Base-by-base conservation (phyloP, 1,140 invertebrate genomes). In the Nomia melanderi region DNA sequence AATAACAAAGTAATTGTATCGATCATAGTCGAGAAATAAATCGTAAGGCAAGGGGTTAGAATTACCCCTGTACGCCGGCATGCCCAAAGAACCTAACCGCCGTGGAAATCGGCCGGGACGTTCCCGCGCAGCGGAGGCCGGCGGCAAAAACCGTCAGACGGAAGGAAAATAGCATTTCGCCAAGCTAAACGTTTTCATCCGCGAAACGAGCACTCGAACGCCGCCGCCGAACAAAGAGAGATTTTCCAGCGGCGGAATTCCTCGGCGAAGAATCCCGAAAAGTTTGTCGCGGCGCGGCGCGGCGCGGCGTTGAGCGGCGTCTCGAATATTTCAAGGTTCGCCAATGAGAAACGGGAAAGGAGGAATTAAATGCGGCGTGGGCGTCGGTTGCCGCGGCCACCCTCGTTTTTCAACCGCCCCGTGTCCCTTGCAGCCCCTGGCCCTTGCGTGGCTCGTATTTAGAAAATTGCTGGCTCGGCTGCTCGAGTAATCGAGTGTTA, bases 401-500 rank as follows among this genome's bases (percentile, higher is more conserved):
- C 66, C 77, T 80, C 64, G 64, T 77, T 81, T 81, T 70, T 66
- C 78, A 57, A 27, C 33, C 14, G 41, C 41, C 41, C 41, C 5
- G 5, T 5, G 3, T 17, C 41, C 39, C 9, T 14, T 23, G 31
- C 33, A n/a, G n/a, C 64, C 27, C 36, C 29, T 14, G 25, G 36
- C 36, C 12, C n/a, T n/a, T n/a, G n/a, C n/a, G n/a, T n/a, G 27
- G 14, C 27, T 78, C 56, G 64, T 64, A 73, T 82, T 83, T 83
- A 73, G 81, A 70, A 81, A 81, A 82, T 72, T 78, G 67, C 63
- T 63, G 53, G 23, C 36, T 50, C 44, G 29, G n/a, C 39, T 56
- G 36, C 33, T 69, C 56, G 79, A 71, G 56, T 82, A 78, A 81
- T 59, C 74, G 75, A 82, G 79, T 63, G 67, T 82, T 83, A 82